A percentile compares a stretch with the other conserved stretches of the same genome.
These are phyloP conservation scores for Axis porcinus DNA, from an alignment of 2,113 vertebrate genomes.

Conservation along the genomic window DNA sequence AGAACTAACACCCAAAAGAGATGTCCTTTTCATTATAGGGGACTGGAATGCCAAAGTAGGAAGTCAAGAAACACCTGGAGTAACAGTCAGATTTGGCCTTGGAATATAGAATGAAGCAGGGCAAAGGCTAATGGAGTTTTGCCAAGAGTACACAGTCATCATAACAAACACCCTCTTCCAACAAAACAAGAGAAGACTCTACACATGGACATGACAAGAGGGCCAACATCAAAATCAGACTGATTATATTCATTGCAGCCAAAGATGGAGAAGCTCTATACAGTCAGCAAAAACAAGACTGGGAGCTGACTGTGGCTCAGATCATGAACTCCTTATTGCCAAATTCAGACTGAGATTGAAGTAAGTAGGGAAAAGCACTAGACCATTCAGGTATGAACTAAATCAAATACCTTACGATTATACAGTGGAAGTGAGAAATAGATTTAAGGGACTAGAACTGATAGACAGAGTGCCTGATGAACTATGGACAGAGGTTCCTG, in stretches of 20 bases:
- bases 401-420: neutral
- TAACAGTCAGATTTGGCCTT: neutral
- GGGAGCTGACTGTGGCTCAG: neutral
- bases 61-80: neutral
- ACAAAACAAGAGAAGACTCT: neutral
- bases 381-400: neutral
- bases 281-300: neutral
- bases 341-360: neutral
- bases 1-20: neutral
- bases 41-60: neutral
- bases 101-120: neutral
- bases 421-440: neutral
- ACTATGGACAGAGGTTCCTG: neutral
- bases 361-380: neutral
- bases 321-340: neutral
- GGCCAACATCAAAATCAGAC: neutral
- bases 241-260: neutral
- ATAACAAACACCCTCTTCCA: neutral
- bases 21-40: neutral
- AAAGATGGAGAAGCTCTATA: neutral
- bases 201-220: neutral
- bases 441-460: neutral
- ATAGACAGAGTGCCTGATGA: neutral
- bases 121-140: neutral
- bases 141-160: neutral